Base-by-base conservation (phyloP, 2,113 vertebrate species). In the Leptosomus discolor region DNA sequence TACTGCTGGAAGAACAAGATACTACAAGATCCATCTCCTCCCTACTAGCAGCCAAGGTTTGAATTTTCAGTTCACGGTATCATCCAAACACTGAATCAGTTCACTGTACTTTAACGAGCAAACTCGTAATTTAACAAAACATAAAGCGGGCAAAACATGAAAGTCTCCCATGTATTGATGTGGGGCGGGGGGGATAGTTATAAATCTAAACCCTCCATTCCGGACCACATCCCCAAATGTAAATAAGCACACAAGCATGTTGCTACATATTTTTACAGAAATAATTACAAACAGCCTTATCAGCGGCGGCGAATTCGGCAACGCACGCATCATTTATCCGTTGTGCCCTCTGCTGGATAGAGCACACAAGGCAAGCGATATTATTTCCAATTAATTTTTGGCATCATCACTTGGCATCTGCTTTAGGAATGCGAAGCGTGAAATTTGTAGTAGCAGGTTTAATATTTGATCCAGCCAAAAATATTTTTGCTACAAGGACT, bases 371-470 rank as follows among this genome's bases (percentile, higher is more conserved):
- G 93, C 98, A 97, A 80, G 97, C 73, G 29, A 36, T 67, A 46
- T 94, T 82, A 96, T 94, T 98, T 95, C 97, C 97, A 92, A 97
- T 98, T 98, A 98, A 98, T 98, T 98, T 97, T 97, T 98, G 98
- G 98, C 98, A 98, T 97, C 97, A 68, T 95, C 96, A 50, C 86
- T 71, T 93, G 75, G 95, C 97, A 98, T 96, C 98, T 93, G 98
- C 97, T 97, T 97, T 60, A 93, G 96, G 98, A 98, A 98, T 97
- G 97, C 96, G 77, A 98, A 97, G 98, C 97, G 95, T 98, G 98
- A 98, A 98, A 98, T 98, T 96, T 98, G 98, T 97, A 98, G 98
- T 98, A 98, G 98, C 98, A 98, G 98, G 96, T 98, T 98, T 98
- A 98, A 98, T 98, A 98, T 98, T 98, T 94, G 97, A 97, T 93